Evolutionary conservation across 2,113 vertebrate species (phyloP).

Genomic region (Calyptomena viridis): DNA sequence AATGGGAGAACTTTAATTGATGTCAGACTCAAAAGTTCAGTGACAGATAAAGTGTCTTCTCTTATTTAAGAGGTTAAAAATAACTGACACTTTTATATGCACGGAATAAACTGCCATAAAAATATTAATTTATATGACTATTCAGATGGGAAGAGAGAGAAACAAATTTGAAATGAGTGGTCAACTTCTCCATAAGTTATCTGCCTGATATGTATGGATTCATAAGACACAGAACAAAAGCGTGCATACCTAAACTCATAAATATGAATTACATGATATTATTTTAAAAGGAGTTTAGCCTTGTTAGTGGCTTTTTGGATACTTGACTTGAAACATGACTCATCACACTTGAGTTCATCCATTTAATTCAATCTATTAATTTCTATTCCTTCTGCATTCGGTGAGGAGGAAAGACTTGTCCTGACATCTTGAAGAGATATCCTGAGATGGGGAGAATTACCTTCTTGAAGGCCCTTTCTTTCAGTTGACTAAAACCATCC

Average conservation of each 20-base stretch:
- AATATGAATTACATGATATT: neutral
- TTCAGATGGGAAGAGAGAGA: neutral
- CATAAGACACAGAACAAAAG: neutral
- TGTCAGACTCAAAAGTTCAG: conserved; percentile 5
- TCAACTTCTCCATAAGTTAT: neutral
- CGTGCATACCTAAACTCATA: neutral
- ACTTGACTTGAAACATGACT: neutral
- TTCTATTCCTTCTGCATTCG: neutral
- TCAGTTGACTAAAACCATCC: neutral
- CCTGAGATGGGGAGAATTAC: neutral
- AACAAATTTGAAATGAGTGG: neutral
- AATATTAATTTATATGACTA: neutral
- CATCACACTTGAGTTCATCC: neutral
- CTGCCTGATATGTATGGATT: neutral
- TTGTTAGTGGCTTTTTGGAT: neutral
- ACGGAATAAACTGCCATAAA: neutral
- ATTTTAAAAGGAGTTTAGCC: neutral
- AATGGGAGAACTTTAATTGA: conserved; percentile 4
- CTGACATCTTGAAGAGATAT: neutral
- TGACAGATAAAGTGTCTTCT: conserved; percentile 1
- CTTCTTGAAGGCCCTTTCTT: neutral
- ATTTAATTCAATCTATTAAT: neutral
- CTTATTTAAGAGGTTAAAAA: conserved; percentile 50
- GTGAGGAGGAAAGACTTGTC: neutral
- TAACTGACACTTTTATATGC: neutral